phyloP scores from a whole-genome alignment of 2,113 vertebrate species.

The Murina feae region DNA sequence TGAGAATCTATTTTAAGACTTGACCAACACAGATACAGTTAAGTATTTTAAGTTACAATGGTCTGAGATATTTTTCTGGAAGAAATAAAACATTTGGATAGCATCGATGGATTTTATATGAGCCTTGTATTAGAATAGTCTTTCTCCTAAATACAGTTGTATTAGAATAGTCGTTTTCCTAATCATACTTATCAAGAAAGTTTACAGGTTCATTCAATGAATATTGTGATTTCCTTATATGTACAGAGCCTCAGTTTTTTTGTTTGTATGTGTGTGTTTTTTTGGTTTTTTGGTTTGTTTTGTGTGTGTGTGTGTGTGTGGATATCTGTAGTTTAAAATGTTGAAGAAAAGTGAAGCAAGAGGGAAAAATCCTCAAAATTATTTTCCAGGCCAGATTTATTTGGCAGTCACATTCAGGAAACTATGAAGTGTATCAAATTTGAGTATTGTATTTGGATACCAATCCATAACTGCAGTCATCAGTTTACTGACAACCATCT shows the following conservation, averaged over 20 bases:
- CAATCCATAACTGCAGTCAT: conserved; percentile 82
- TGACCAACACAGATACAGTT: background rate
- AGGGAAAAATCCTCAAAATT: conserved; percentile 78
- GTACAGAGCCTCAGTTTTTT: background rate
- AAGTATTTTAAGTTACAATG: background rate
- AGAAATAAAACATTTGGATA: background rate
- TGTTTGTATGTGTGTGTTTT: too few species aligned
- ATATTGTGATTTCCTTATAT: conserved; percentile 16
- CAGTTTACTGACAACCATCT: conserved; percentile 84
- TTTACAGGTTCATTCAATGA: background rate
- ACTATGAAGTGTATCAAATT: conserved; percentile 81
- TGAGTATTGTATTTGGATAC: conserved; percentile 85
- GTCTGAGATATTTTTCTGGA: background rate
- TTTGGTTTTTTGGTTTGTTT: background rate
- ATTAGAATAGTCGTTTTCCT: background rate
- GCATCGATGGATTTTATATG: background rate
- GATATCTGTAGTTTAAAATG: conserved; percentile 67
- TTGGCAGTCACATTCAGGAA: conserved; percentile 81
- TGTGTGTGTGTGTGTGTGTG: background rate
- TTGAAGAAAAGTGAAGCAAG: conserved; percentile 73
- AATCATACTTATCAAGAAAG: conserved; percentile 34
- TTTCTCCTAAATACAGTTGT: background rate
- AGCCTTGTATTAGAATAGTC: background rate
- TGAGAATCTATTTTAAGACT: background rate
- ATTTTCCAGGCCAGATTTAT: conserved; percentile 82